phyloP scores from a whole-genome alignment of 1,140 invertebrate genomes.

The Drosophila erecta region DNA sequence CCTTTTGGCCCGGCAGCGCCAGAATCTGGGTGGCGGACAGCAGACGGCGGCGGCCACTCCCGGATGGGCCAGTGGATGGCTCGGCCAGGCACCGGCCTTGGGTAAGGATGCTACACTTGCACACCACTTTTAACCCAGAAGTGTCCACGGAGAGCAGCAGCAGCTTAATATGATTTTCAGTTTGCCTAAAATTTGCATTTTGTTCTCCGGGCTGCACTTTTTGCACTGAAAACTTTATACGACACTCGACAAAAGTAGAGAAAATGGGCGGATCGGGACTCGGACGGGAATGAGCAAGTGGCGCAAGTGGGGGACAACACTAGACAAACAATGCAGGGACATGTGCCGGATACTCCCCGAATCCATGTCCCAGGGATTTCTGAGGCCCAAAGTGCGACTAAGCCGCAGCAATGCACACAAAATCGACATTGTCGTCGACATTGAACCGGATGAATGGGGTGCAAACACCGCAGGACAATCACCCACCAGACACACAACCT shows the following conservation, averaged over 20 bases:
- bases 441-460: conserved; percentile 29
- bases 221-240: conserved; percentile 36
- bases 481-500: background rate
- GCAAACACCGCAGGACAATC: conserved; percentile 5
- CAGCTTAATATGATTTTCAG: conserved; percentile 62
- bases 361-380: conserved; percentile 9
- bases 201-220: conserved; percentile 35
- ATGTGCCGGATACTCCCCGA: conserved; percentile 18
- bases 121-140: background rate
- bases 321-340: conserved; percentile 29
- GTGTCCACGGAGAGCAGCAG: conserved; percentile 4
- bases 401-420: conserved; percentile 56
- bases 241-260: background rate
- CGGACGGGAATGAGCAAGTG: background rate
- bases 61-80: conserved; percentile 87
- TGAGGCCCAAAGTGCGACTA: conserved; percentile 20
- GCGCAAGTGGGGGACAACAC: conserved; percentile 2
- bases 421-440: conserved; percentile 21
- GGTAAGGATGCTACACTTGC: conserved; percentile 84
- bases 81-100: conserved; percentile 86
- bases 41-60: conserved; percentile 68
- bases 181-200: conserved; percentile 51
- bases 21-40: conserved; percentile 87
- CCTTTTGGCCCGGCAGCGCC: conserved; percentile 91
- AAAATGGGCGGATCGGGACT: background rate